Evolutionary conservation across 1,140 invertebrate species (phyloP), one percentile per base, ranked within the genome.

Genomic region (Triops longicaudatus): DNA sequence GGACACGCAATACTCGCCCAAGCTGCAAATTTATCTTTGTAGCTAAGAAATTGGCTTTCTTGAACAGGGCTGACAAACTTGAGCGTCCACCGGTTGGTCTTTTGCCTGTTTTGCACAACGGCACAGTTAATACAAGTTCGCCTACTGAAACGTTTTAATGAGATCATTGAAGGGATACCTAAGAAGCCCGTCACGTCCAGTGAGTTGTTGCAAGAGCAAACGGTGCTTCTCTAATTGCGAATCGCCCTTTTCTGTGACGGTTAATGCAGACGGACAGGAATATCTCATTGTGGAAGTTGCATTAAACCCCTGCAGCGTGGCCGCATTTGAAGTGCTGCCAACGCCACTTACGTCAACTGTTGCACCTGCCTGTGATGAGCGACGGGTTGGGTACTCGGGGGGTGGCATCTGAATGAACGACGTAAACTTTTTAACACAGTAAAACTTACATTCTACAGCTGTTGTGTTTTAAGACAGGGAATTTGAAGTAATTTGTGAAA

Each of bases 11-110:
- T 28, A 72, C 80, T 80, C 12, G 81, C 81, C 12, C 81, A 79
- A 22, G 81, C 81, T 44, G 81, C 80, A 80, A 82, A 83, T 9
- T 88, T 88, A 79, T 90, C 89, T 50, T 88, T 87, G 72, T 90
- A 87, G 12, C 86, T 84, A 37, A 87, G 86, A 82, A 90, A 93
- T 27, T 87, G 88, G 42, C 50, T 63, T 22, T 63, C 50, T 63
- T 63, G 50, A 17, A n/a, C 22, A 17, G 50, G 50, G 22, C 17
- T 63, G 50, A 63, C 22, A 22, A 63, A 63, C n/a, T 63, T 63
- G 3, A 63, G 22, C 50, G 50, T 63, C 17, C 50, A n/a, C 6
- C 50, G 50, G 50, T 63, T n/a, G 17, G 50, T 63, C 22, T 63
- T 63, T 63, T 63, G 50, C 50, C 50, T 63, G 6, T 63, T n/a